Evolutionary conservation across 2,888 invertebrate genomes (phyloP), one percentile per base, ranked within the genome.

Genomic region (Euspilapteryx auroguttella): DNA sequence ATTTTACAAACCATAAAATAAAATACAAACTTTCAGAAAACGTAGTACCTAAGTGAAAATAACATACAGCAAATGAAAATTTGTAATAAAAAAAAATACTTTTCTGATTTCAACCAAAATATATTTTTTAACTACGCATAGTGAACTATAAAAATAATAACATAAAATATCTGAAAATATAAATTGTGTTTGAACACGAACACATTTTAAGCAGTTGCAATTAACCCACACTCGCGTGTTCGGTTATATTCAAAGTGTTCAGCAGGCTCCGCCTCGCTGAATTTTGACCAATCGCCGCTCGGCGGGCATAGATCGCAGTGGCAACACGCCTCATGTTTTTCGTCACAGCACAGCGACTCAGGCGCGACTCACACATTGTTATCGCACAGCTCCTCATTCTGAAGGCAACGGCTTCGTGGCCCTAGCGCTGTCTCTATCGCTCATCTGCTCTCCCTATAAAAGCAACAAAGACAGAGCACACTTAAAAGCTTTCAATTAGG

Each of bases 351-450:
- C 62, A 51, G 48, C 75, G 63, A 73, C 75, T 73, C 75, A 58
- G 69, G 75, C 75, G 75, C 75, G 71, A 71, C 73, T 69, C 73
- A 69, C 73, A 73, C 73, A 69, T 66, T 62, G 69, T 71, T 63
- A 65, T 52, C 48, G 55, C 52, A 65, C 53, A 62, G 61, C 55
- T 65, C 57, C 44, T 62, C 58, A 53, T 55, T 62, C 57, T 55
- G 58, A 68, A 69, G 69, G 68, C 58, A 71, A 64, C 64, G 57
- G 65, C 64, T 63, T 49, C 47, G 44, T 15, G 50, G 45, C 45
- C 44, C 42, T 59, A 50, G 34, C 61, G 56, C 71, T 56, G 45
- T 73, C 73, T 55, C 66, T 41, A 50, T 73, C 50, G 33, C 47
- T 46, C 69, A 47, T 48, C 47, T 49, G 53, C 41, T 12, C 27